A percentile compares a stretch with the other conserved stretches of the same genome.
Conservation (phyloP, 2,797 vertebrate species). For the Nyctalus aviator region DNA sequence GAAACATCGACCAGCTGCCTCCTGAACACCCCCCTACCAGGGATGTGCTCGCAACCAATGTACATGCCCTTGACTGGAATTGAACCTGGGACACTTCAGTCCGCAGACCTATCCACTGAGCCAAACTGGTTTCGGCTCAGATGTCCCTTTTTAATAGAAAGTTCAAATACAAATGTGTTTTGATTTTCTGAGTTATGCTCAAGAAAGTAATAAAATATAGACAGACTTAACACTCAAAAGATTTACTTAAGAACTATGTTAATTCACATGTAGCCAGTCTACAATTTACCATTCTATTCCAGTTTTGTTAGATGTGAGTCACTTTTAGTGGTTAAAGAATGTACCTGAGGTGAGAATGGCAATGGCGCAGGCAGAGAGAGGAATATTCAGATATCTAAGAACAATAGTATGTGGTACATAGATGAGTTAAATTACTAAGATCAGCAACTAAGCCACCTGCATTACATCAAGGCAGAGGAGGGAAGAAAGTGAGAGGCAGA, state of each 20-base stretch:
- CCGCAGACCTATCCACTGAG: no score
- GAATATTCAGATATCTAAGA: background rate
- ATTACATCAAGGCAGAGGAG: background rate
- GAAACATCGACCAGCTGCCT: no score
- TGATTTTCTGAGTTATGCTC: background rate
- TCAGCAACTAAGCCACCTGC: background rate
- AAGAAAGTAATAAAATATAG: background rate
- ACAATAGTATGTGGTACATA: background rate
- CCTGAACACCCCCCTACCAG: no score
- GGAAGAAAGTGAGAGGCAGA: background rate
- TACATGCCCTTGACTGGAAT: no score
- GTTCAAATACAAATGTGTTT: background rate
- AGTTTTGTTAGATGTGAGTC: background rate
- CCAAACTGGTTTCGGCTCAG: background rate
- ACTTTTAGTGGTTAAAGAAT: slow-evolving; percentile 1
- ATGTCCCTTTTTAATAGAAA: background rate
- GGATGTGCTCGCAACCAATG: no score
- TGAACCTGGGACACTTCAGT: no score
- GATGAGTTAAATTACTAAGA: background rate
- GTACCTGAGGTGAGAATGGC: background rate
- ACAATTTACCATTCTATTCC: background rate
- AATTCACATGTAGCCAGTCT: background rate
- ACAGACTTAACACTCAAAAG: background rate
- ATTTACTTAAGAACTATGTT: background rate
- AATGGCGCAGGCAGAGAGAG: background rate